Conservation (phyloP, 2,113 vertebrate genomes). For the Excalfactoria chinensis region DNA sequence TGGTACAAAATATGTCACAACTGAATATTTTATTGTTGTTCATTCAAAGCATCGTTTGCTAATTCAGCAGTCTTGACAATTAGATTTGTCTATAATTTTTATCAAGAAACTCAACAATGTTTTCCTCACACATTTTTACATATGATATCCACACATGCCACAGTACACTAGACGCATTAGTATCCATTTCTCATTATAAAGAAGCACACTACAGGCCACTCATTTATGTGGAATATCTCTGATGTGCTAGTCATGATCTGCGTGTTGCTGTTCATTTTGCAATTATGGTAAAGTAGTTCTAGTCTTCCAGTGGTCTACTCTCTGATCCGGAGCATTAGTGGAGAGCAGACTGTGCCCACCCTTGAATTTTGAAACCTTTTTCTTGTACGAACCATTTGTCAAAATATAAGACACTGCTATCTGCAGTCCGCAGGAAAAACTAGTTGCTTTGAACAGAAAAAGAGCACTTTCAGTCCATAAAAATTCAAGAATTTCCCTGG, state of each 20-base stretch:
- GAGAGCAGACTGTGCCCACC: neutral
- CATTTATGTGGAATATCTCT: neutral
- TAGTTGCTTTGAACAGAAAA: too few relatives aligned
- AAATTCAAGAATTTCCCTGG: too few relatives aligned
- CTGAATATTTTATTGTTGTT: neutral
- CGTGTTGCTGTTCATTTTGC: too few relatives aligned
- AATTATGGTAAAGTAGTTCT: neutral
- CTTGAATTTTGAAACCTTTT: neutral
- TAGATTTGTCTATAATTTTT: neutral
- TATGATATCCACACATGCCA: accelerated
- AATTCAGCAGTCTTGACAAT: neutral
- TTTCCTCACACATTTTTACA: neutral
- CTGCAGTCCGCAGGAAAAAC: too few relatives aligned
- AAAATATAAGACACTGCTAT: accelerated
- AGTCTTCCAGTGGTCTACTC: neutral
- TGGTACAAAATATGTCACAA: too few relatives aligned
- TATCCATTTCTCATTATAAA: neutral
- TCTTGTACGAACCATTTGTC: neutral
- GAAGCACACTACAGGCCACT: neutral
- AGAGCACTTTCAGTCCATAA: too few relatives aligned
- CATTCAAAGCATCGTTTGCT: neutral
- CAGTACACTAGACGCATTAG: accelerated
- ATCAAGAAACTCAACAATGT: neutral
- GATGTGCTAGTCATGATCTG: neutral
- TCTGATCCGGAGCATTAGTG: too few relatives aligned